phyloP scores from a whole-genome alignment of 1,140 invertebrate genomes.

The Drosophila erecta region DNA sequence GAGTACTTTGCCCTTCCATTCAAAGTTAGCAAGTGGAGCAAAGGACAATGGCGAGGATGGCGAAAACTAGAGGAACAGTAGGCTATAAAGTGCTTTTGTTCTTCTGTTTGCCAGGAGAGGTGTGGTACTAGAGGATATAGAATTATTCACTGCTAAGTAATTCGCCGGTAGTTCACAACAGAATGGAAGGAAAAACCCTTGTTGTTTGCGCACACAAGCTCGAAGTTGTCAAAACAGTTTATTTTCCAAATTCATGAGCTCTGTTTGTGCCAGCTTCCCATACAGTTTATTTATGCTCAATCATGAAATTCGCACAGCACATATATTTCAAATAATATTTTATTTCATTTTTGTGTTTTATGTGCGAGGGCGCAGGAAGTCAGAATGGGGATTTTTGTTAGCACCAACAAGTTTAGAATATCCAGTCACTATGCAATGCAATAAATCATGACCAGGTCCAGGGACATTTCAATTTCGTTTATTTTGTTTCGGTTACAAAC shows the following conservation, averaged over 20 bases:
- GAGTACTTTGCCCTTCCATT: no score
- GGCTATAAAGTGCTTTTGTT: background rate
- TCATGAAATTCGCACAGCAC: constrained; percentile 3
- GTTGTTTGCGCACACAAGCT: background rate
- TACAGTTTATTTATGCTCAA: constrained; percentile 27
- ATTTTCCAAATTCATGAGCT: background rate
- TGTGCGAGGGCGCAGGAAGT: background rate
- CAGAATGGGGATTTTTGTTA: background rate
- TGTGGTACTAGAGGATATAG: background rate
- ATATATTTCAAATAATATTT: constrained; percentile 58
- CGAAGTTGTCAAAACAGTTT: constrained; percentile 7
- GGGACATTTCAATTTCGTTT: constrained; percentile 44
- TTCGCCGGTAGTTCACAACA: background rate
- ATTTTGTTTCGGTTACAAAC: constrained; percentile 16
- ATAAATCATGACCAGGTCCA: constrained; percentile 42
- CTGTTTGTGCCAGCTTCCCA: background rate
- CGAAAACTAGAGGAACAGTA: background rate
- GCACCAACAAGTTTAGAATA: constrained; percentile 20
- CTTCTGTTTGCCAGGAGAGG: background rate
- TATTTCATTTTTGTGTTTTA: constrained; percentile 6
- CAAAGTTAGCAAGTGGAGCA: background rate
- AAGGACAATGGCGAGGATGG: background rate
- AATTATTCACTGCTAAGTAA: background rate
- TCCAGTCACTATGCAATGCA: constrained; percentile 9
- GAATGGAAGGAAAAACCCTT: background rate